Conservation (phyloP, 2,888 invertebrate genomes). For the Dynastes grantii region DNA sequence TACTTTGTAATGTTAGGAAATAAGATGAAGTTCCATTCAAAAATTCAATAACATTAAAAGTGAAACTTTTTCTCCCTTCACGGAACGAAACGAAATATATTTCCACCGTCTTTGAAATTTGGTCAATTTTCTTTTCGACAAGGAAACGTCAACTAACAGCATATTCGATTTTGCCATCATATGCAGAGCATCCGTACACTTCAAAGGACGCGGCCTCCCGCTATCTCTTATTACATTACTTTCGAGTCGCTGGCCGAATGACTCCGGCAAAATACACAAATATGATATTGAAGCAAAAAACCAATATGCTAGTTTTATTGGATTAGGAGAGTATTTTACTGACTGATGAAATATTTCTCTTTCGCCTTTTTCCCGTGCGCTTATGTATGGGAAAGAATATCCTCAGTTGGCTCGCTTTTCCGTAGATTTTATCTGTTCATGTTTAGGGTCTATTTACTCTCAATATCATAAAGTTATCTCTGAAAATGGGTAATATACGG, state of each 20-base stretch:
- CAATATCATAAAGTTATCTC: no score
- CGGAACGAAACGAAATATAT: constrained; percentile 40
- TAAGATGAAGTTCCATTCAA: constrained; percentile 18
- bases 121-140: constrained; percentile 63
- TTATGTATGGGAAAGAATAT: background rate
- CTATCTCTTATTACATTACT: constrained; percentile 55
- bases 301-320: constrained; percentile 51
- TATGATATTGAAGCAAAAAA: constrained; percentile 45
- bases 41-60: constrained; percentile 37
- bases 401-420: background rate
- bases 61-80: constrained; percentile 30
- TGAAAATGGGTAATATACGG: no score
- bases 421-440: background rate
- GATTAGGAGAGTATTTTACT: constrained; percentile 47
- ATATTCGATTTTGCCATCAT: constrained; percentile 68
- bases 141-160: constrained; percentile 66
- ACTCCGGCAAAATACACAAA: constrained; percentile 47
- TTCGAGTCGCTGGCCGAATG: constrained; percentile 48
- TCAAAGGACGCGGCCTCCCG: constrained; percentile 47
- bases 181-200: constrained; percentile 61
- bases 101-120: constrained; percentile 61
- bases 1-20: background rate
- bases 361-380: constrained; percentile 1
- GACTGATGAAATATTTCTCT: constrained; percentile 26
- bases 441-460: no score